Evolutionary conservation across 2,888 invertebrate species (phyloP).

Genomic region (Pheosia tremula): DNA sequence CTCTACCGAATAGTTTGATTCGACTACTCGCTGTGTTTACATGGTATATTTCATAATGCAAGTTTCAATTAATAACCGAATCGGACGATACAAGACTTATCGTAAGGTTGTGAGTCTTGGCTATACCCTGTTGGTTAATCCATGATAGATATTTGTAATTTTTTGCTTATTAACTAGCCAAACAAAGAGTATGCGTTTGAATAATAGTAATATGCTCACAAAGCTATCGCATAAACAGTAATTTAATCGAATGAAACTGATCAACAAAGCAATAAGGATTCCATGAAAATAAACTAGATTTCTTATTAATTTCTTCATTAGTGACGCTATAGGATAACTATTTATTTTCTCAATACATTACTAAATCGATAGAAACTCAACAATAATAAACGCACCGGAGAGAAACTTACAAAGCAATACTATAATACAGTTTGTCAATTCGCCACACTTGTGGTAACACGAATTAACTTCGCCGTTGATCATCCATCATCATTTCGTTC

Average conservation of each 20-base stretch:
- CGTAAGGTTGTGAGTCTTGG: too few relatives aligned
- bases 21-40: too few relatives aligned
- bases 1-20: too few relatives aligned
- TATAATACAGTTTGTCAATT: conserved; percentile 35
- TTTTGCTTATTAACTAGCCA: too few relatives aligned
- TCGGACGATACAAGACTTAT: too few relatives aligned
- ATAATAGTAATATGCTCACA: too few relatives aligned
- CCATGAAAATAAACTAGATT: neutral
- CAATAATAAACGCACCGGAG: conserved; percentile 1
- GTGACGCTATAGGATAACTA: conserved; percentile 1
- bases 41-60: too few relatives aligned
- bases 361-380: conserved; percentile 1
- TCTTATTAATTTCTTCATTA: neutral
- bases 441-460: conserved; percentile 41
- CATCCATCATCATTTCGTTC: conserved; percentile 68
- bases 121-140: too few relatives aligned
- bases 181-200: too few relatives aligned
- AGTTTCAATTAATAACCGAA: too few relatives aligned
- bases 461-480: conserved; percentile 29
- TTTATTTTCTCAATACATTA: neutral
- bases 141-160: too few relatives aligned
- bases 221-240: neutral
- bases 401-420: conserved; percentile 9
- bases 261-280: neutral
- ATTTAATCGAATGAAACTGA: neutral